Conservation (phyloP, 2,888 invertebrate species). For the Agriopis marginaria region DNA sequence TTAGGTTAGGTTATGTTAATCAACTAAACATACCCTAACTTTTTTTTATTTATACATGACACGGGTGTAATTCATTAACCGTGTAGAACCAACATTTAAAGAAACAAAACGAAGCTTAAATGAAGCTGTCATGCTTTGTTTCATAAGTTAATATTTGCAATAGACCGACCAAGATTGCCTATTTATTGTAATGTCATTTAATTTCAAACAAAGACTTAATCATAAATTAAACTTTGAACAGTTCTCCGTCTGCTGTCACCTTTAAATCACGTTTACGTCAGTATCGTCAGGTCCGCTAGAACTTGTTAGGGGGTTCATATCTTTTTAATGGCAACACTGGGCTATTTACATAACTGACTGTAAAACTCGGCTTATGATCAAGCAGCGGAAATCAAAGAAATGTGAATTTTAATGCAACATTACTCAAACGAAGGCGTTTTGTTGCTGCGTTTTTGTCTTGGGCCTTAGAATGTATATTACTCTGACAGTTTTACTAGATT, state of each 20-base stretch:
- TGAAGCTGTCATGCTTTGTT: neutral
- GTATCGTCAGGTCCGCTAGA: constrained; percentile 63
- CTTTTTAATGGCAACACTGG: constrained; percentile 62
- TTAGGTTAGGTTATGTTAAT: too few species aligned
- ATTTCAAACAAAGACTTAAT: constrained; percentile 2
- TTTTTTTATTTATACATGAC: too few species aligned
- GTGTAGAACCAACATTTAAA: too few species aligned
- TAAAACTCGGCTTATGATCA: constrained; percentile 24
- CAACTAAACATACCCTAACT: too few species aligned
- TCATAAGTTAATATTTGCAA: neutral
- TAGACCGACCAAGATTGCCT: neutral
- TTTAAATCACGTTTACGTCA: constrained; percentile 47
- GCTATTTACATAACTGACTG: constrained; percentile 47
- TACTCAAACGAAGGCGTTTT: neutral
- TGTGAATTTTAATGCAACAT: constrained; percentile 28
- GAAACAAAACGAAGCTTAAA: too few species aligned
- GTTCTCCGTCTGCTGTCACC: constrained; percentile 31
- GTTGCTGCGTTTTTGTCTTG: neutral
- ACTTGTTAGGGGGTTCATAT: constrained; percentile 68
- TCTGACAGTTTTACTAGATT: too few species aligned
- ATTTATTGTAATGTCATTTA: constrained; percentile 2
- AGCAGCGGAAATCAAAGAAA: constrained; percentile 29
- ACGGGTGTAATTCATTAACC: too few species aligned
- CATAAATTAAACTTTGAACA: constrained; percentile 15
- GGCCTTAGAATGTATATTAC: neutral